Percentiles rank a stretch among this genome's conserved stretches.
phyloP scores from a whole-genome alignment of 2,797 vertebrate species.

The Sus cebifrons region DNA sequence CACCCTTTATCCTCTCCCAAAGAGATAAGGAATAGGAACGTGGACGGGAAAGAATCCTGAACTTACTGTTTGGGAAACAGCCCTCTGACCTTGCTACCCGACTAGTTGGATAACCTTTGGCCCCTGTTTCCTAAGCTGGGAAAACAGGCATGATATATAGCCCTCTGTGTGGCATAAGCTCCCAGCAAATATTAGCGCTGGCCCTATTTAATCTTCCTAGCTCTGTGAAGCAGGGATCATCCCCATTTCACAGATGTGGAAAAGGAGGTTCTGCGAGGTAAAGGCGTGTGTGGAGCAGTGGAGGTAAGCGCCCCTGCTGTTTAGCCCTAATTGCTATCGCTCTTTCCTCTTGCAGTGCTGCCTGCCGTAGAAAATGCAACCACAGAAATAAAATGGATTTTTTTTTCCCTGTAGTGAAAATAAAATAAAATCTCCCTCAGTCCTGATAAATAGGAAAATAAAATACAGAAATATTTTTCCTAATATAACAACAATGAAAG shows the following conservation, averaged over 20 bases:
- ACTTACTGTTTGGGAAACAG: not conserved
- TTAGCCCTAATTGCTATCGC: not conserved
- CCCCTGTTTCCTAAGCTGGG: not conserved
- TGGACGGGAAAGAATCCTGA: not conserved
- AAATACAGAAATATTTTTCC: constrained; percentile 11
- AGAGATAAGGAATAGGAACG: not conserved
- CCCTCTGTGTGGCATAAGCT: not conserved
- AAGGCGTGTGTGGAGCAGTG: not conserved
- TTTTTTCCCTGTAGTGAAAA: not conserved
- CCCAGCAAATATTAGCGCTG: not conserved
- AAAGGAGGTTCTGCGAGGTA: not conserved
- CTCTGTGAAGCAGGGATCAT: not conserved
- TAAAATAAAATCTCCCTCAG: not conserved
- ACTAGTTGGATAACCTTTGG: not conserved
- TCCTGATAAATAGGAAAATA: not conserved
- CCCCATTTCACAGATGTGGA: not conserved
- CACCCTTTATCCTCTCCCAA: not conserved
- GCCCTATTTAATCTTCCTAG: not conserved
- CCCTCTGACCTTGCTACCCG: not conserved
- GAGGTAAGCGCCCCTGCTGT: accelerated
- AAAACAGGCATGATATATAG: not conserved
- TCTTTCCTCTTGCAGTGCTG: not conserved
- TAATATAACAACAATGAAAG: not conserved
- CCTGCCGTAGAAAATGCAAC: not conserved
- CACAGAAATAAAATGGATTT: not conserved